Percentiles rank a stretch among this genome's conserved stretches.
Conservation (phyloP, 2,888 invertebrate genomes). For the Zhuqinia jingwanae region DNA sequence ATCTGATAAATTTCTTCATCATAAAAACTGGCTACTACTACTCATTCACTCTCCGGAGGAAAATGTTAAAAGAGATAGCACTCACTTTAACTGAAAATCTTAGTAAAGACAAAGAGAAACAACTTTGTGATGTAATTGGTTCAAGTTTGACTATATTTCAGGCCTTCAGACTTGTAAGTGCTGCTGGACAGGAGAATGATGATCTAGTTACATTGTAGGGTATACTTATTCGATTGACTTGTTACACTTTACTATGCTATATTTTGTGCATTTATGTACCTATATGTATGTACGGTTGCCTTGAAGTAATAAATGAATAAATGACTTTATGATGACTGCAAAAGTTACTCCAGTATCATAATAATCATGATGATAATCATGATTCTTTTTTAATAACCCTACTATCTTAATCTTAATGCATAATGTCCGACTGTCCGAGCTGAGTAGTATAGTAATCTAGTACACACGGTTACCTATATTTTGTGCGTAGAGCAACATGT, state of each 20-base stretch:
- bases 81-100: background rate
- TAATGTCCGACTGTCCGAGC: slow-evolving; percentile 5
- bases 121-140: slow-evolving; percentile 56
- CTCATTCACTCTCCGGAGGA: background rate
- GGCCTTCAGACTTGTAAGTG: too few relatives aligned
- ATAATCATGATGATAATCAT: background rate
- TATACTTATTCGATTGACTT: background rate
- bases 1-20: slow-evolving; percentile 62
- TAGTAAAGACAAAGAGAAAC: background rate
- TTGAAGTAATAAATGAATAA: slow-evolving; percentile 30
- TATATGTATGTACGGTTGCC: too few relatives aligned
- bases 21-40: slow-evolving; percentile 27
- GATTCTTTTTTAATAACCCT: slow-evolving; percentile 52
- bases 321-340: slow-evolving; percentile 51
- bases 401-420: slow-evolving; percentile 48
- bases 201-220: slow-evolving; percentile 49
- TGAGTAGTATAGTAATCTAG: too few relatives aligned
- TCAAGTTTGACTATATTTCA: slow-evolving; percentile 50
- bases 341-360: slow-evolving; percentile 60
- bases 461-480: too few relatives aligned
- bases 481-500: too few relatives aligned
- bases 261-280: too few relatives aligned
- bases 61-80: background rate
- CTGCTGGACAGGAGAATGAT: slow-evolving; percentile 5
- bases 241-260: too few relatives aligned